Evolutionary conservation across 2,113 vertebrate genomes (phyloP).

Genomic region (Herpetotheres cachinnans): DNA sequence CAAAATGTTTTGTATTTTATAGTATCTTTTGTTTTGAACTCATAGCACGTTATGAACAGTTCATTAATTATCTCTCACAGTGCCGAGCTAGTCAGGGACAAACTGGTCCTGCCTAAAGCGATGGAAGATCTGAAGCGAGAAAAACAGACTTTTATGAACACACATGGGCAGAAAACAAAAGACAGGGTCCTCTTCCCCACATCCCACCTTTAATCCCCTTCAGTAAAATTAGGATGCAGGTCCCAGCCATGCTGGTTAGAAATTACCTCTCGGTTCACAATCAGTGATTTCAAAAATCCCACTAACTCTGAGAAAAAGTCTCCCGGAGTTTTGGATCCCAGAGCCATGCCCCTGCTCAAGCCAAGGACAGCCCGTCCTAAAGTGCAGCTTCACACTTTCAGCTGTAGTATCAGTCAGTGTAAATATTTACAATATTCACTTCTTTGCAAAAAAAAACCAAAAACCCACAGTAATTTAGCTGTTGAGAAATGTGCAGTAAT

Average conservation of each 20-base stretch:
- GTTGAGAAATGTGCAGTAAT: not conserved
- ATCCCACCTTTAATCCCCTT: not conserved
- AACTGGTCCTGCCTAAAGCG: not conserved
- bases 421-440: not conserved
- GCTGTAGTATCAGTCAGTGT: not conserved
- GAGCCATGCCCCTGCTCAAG: not conserved
- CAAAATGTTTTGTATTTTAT: not conserved
- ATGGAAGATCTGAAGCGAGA: not conserved
- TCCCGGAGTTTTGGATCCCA: not conserved
- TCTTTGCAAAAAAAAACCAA: not conserved
- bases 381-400: not conserved
- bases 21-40: not conserved
- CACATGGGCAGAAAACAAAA: not conserved
- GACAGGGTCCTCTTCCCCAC: not conserved
- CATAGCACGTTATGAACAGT: not conserved
- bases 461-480: not conserved
- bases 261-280: not conserved
- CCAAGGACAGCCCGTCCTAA: not conserved
- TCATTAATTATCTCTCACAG: not conserved
- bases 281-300: not conserved
- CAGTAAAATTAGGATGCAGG: not conserved
- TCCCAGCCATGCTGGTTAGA: not conserved
- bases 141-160: not conserved
- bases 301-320: not conserved
- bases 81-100: not conserved